These are phyloP conservation scores for Melanotaenia duboulayi DNA, from an alignment of 2,113 vertebrate species.

Conservation along the genomic window DNA sequence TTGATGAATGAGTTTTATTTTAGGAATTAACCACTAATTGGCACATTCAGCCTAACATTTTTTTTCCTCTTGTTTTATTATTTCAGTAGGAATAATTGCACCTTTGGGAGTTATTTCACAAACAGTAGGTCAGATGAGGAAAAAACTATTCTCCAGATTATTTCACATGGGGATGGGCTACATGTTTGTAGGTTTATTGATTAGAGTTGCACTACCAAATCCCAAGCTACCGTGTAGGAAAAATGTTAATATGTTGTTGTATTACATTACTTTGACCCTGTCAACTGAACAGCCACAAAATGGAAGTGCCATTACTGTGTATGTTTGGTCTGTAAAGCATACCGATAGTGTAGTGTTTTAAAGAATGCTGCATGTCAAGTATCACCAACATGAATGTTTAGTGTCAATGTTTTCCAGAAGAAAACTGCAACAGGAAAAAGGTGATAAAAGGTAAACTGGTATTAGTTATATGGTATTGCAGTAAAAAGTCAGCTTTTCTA, in stretches of 20 bases:
- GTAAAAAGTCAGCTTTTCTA: too few relatives aligned
- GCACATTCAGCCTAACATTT: background rate
- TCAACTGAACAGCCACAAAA: background rate
- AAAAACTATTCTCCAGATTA: conserved; percentile 3
- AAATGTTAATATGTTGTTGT: background rate
- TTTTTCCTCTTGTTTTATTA: conserved; percentile 6
- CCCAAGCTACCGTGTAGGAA: conserved; percentile 8
- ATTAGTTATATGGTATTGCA: too few relatives aligned
- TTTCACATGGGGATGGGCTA: background rate
- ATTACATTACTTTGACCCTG: conserved; percentile 6
- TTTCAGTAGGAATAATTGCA: conserved; percentile 47
- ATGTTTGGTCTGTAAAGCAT: too few relatives aligned
- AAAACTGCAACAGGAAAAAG: too few relatives aligned
- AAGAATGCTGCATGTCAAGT: too few relatives aligned
- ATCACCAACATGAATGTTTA: too few relatives aligned
- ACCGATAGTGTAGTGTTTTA: background rate
- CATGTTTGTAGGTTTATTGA: conserved; percentile 16
- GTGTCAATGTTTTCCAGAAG: too few relatives aligned
- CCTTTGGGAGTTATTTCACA: conserved; percentile 32
- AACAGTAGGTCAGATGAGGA: conserved; percentile 11
- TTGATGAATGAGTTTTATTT: conserved; percentile 29
- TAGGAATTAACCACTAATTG: conserved; percentile 47
- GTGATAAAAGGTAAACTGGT: too few relatives aligned
- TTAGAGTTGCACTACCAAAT: conserved; percentile 10
- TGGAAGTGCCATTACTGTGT: too few relatives aligned